Evolutionary conservation across 2,113 vertebrate species (phyloP), one percentile per base, ranked within the genome.

Genomic region (Clinocottus analis): DNA sequence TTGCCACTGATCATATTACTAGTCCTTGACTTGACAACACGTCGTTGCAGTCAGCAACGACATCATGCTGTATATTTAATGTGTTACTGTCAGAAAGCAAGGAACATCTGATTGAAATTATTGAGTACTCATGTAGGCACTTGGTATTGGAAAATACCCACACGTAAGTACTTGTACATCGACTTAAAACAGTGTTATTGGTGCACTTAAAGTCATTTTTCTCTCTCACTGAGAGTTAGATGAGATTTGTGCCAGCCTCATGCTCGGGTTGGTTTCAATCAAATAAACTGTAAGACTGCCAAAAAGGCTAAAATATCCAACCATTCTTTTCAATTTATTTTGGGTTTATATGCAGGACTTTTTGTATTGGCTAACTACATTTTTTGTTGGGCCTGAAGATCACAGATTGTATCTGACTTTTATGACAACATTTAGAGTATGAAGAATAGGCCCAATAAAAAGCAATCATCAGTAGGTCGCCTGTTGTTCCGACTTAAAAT

Each of bases 401-500:
- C 19, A 19, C 45, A 17, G 17, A 47, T 21, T 47, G 47, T n/a
- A 3, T n/a, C 47, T 1, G 19, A 49, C 19, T 9, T 47, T 47
- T 49, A n/a, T 49, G 47, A 49, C 19, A 49, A 14, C 23, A 56
- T 56, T 25, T 56, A 14, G 12, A 56, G 4, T 13, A 56, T 56
- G 53, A 13, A 27, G 53, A 56, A 56, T 6, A 27, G 23, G 53
- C 23, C 2, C 11, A 25, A 56, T 56, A 27, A 27, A 56, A 56
- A 56, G 23, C 53, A 27, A 58, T 58, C 51, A 27, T n/a, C 12
- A 53, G 33, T 64, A 41, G 62, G 31, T n/a, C n/a, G 13, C 1
- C 1, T 53, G 21, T 45, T 61, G 35, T 27, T 75, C 25, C 5
- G 12, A 41, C 45, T 31, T 67, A 37, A 72, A 83, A 79, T 77